phyloP scores from a whole-genome alignment of 2,888 invertebrate genomes.

The Ectemnius lituratus region DNA sequence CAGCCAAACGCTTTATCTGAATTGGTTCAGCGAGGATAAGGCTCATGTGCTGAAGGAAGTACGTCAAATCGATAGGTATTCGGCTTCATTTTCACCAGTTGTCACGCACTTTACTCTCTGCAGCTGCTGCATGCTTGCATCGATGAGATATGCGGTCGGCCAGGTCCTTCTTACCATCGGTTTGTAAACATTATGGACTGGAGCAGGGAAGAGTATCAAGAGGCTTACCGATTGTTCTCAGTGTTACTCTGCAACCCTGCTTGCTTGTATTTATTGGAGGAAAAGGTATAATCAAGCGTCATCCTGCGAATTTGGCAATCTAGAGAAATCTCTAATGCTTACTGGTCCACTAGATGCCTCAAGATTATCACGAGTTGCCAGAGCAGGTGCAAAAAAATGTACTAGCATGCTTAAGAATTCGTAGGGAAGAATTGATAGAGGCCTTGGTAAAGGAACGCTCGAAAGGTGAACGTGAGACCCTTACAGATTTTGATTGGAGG shows the following conservation, averaged over 20 bases:
- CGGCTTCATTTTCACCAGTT: not conserved
- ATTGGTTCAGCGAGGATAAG: conserved; percentile 60
- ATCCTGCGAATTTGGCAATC: not conserved
- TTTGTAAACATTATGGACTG: conserved; percentile 67
- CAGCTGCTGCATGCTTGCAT: conserved; percentile 72
- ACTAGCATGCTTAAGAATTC: conserved; percentile 64
- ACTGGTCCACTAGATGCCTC: conserved; percentile 65
- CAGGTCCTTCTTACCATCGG: conserved; percentile 64
- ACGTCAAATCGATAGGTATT: conserved; percentile 12
- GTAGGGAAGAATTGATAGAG: conserved; percentile 65
- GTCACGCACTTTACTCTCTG: conserved; percentile 25
- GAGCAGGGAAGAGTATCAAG: conserved; percentile 66
- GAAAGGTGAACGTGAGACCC: conserved; percentile 70
- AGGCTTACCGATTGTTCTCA: conserved; percentile 60
- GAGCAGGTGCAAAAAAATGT: conserved; percentile 65
- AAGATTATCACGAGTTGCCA: conserved; percentile 68
- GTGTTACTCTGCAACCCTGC: conserved; percentile 65
- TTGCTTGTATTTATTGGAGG: conserved; percentile 64
- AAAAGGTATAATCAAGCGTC: conserved; percentile 61
- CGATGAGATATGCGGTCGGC: conserved; percentile 71
- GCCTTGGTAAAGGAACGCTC: conserved; percentile 66
- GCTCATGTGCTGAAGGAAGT: conserved; percentile 59
- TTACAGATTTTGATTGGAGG: conserved; percentile 80
- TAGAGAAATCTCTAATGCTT: not conserved
- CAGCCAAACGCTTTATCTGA: conserved; percentile 48